Base-by-base conservation (phyloP, 2,113 vertebrate genomes). In the Meriones unguiculatus region DNA sequence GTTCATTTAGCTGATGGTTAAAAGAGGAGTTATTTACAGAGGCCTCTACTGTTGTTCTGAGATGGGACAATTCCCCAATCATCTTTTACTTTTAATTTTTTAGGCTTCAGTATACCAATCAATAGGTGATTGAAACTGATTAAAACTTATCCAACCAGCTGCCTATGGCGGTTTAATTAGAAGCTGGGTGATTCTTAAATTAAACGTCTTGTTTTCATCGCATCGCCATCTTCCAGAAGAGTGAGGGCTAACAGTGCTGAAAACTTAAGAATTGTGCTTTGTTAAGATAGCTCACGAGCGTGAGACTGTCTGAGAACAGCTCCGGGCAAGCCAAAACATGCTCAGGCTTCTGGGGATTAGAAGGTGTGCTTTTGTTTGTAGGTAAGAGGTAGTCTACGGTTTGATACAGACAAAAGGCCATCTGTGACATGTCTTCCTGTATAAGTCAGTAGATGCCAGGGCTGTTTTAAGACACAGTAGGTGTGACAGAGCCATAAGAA, bases 1-100 rank as follows among this genome's bases (percentile, higher is more conserved):
- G 99, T 99, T 99, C 99, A 99, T 99, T 99, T 99, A 99, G 99
- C 98, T 99, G 98, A 99, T 99, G 99, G 98, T 99, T 99, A 99
- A 99, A 99, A 99, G 98, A 99, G 98, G 98, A 99, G 99, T 99
- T 99, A 99, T 99, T 99, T 99, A 99, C 99, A 98, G 98, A 98
- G 98, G 98, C 97, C 97, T 98, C 98, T 98, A 92, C 97, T 98
- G 98, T 98, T 99, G 98, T 98, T 98, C 98, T 98, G 98, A 98
- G 98, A 98, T 98, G 98, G 98, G 98, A 98, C 99, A 99, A 99
- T 99, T 99, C 99, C 99, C 99, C 73, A 98, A 98, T 99, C 99
- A 99, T 99, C 99, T 99, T 99, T 98, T 98, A 98, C 98, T 99
- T 99, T 99, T 99, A 99, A 99, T 99, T 99, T 99, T 98, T 99